Evolutionary conservation across 2,888 invertebrate species (phyloP).

Genomic region (Ormyrus labotus): DNA sequence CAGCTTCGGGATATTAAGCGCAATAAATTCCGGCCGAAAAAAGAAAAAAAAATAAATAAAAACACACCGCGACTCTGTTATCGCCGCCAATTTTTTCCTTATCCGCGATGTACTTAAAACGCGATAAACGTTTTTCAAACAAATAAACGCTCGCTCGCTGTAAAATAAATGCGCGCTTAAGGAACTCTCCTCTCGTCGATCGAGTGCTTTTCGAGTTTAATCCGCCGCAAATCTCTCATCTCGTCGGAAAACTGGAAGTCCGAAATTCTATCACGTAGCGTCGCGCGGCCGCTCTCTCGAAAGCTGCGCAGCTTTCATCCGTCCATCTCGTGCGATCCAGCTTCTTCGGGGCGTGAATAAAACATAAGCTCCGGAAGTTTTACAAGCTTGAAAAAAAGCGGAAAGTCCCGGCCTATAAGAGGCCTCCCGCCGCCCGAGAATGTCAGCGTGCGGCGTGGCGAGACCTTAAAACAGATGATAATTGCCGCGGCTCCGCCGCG

Average conservation of each 20-base stretch:
- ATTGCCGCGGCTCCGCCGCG: slow-evolving; percentile 24
- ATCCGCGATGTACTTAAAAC: background rate
- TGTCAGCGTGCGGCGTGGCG: slow-evolving; percentile 20
- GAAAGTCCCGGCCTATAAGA: slow-evolving; percentile 13
- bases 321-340: background rate
- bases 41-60: background rate
- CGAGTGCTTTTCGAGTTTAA: background rate
- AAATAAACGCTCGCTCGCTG: too few species aligned
- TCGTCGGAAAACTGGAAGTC: background rate
- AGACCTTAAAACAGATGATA: slow-evolving; percentile 52
- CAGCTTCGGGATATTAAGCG: background rate
- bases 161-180: too few species aligned
- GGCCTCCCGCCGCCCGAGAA: slow-evolving; percentile 29
- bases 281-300: background rate
- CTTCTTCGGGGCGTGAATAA: slow-evolving; percentile 34
- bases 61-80: background rate
- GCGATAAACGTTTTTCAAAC: background rate
- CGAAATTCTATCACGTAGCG: background rate
- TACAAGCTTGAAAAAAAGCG: slow-evolving; percentile 4
- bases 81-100: background rate
- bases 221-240: background rate
- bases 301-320: slow-evolving; percentile 39
- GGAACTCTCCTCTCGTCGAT: background rate
- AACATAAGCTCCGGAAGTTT: slow-evolving; percentile 28
- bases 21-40: slow-evolving; percentile 6